Evolutionary conservation across 2,113 vertebrate species (phyloP).

Genomic region (Eurypyga helias): DNA sequence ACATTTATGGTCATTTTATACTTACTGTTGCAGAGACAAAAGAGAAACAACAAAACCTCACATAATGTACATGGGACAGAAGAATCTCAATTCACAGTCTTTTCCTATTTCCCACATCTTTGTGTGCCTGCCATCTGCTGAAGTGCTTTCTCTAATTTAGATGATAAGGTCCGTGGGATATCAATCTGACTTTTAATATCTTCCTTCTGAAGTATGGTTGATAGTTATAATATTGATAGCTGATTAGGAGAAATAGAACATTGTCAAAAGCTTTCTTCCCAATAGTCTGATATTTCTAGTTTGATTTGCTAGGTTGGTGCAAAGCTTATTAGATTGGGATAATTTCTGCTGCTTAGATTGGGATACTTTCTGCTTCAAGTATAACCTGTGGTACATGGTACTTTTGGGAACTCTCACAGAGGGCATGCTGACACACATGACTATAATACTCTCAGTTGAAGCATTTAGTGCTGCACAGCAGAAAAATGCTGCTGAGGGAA

Average conservation of each 20-base stretch:
- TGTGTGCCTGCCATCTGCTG: neutral
- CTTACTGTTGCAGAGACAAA: neutral
- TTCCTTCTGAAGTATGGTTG: neutral
- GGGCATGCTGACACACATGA: neutral
- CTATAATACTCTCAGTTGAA: neutral
- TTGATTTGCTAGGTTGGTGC: neutral
- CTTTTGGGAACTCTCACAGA: neutral
- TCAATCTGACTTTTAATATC: neutral
- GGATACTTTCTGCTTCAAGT: neutral
- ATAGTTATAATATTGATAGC: neutral
- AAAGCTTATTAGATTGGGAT: neutral
- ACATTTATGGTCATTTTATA: neutral
- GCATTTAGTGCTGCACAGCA: neutral
- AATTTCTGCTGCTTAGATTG: neutral
- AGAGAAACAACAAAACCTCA: neutral
- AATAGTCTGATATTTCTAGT: neutral
- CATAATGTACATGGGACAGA: neutral
- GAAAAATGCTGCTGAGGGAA: neutral
- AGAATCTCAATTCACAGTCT: neutral
- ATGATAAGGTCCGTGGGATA: slow-evolving; percentile 1
- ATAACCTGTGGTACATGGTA: neutral
- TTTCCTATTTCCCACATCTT: neutral
- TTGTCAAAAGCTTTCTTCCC: neutral
- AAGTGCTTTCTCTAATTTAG: neutral
- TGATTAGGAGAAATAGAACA: neutral